Evolutionary conservation across 2,888 invertebrate genomes (phyloP).

Genomic region (Drosophila picticornis): DNA sequence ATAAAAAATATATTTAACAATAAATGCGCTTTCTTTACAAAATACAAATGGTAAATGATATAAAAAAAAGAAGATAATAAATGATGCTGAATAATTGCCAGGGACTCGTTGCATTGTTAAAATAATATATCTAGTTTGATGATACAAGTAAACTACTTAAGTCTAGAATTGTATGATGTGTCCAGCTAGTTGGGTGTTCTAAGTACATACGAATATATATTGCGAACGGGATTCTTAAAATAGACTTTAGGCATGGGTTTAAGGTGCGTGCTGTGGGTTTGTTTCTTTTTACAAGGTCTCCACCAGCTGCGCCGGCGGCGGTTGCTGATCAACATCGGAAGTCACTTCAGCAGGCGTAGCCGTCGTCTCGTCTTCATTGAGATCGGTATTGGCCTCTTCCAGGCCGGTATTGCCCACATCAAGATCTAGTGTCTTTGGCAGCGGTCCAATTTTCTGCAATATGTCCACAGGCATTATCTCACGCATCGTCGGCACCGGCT

Average conservation of each 20-base stretch:
- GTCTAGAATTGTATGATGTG: constrained; percentile 37
- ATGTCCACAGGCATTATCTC: constrained; percentile 73
- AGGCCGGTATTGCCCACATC: constrained; percentile 39
- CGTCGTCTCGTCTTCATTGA: constrained; percentile 31
- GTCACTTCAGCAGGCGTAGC: background rate
- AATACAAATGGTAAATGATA: constrained; percentile 18
- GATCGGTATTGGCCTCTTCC: constrained; percentile 48
- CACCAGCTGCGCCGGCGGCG: constrained; percentile 20
- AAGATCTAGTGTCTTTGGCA: constrained; percentile 66
- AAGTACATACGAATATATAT: constrained; percentile 26
- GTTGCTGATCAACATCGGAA: constrained; percentile 10
- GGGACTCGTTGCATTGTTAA: constrained; percentile 31
- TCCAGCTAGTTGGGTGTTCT: constrained; percentile 42
- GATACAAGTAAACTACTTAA: constrained; percentile 40
- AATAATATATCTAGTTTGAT: constrained; percentile 31
- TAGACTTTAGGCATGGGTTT: constrained; percentile 10
- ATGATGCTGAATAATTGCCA: constrained; percentile 19
- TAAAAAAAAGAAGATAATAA: background rate
- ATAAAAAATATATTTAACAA: constrained; percentile 24
- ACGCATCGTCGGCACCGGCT: constrained; percentile 58
- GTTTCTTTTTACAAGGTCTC: constrained; percentile 28
- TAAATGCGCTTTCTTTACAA: constrained; percentile 59
- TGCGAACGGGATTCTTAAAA: constrained; percentile 13
- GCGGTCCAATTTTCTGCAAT: constrained; percentile 61
- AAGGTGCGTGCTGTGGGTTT: background rate